phyloP scores from a whole-genome alignment of 2,797 vertebrate genomes.

The Rhadinocentrus ornatus region DNA sequence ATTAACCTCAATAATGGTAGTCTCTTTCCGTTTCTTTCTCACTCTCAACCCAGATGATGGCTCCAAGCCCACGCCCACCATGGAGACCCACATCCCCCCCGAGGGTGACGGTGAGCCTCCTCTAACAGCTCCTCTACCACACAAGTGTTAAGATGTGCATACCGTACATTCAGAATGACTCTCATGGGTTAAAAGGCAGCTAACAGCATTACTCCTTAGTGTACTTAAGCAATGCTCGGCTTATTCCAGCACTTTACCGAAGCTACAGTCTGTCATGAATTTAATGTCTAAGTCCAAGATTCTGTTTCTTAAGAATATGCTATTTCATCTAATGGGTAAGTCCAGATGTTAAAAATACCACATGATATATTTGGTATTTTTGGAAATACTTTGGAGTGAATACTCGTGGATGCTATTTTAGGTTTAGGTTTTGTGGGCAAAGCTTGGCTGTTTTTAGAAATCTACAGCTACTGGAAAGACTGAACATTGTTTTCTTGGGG shows the following conservation, averaged over 20 bases:
- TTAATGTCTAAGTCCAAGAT: conserved; percentile 26
- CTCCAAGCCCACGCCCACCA: conserved; percentile 95
- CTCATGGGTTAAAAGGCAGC: conserved; percentile 6
- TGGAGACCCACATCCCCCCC: conserved; percentile 91
- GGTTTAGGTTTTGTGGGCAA: conserved; percentile 33
- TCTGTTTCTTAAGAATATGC: conserved; percentile 22
- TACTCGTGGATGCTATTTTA: conserved; percentile 30
- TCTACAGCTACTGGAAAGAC: conserved; percentile 23
- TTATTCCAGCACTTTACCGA: conserved; percentile 9
- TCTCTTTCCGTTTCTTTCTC: conserved; percentile 99
- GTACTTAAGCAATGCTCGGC: neutral
- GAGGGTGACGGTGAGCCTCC: conserved; percentile 93
- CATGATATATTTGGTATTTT: conserved; percentile 42
- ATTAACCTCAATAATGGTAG: conserved; percentile 99
- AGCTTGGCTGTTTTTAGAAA: conserved; percentile 28
- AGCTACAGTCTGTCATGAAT: conserved; percentile 17
- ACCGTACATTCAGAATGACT: neutral
- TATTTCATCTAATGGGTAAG: conserved; percentile 47
- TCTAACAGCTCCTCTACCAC: neutral
- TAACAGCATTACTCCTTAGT: conserved; percentile 19
- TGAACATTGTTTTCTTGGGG: neutral
- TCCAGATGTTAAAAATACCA: conserved; percentile 40
- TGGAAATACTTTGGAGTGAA: conserved; percentile 33
- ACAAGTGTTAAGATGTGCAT: neutral
- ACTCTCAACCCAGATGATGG: conserved; percentile 99